Evolutionary conservation across 2,113 vertebrate species (phyloP), one percentile per base, ranked within the genome.

Genomic region (Rhinoptilus africanus): DNA sequence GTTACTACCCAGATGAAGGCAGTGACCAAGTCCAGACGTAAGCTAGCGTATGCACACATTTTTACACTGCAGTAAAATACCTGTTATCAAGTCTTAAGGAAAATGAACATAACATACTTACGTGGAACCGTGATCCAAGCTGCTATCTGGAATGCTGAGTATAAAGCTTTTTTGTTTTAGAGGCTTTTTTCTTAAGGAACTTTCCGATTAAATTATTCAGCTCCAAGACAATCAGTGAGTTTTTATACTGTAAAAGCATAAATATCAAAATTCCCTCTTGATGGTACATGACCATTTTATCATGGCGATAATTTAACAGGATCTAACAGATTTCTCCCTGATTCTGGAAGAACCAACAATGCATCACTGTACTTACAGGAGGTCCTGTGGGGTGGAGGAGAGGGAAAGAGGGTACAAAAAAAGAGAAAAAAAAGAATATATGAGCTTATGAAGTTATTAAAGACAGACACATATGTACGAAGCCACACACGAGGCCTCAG

Each of bases 311-410:
- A 88, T 45, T 96, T 83, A 93, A 89, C 34, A 88, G 82, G 88
- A 67, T 96, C 87, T 97, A 95, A 96, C 16, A 96, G 60, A 66
- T 94, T 91, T 94, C 77, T 97, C 94, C 92, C 85, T 97, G 89
- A 97, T 97, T 96, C 85, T 97, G 94, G 93, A 98, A 96, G 85
- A 97, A 92, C 53, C 81, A 89, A 89, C 54, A 97, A 94, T 75
- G 80, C 88, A 89, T 89, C 95, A 96, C 69, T 64, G 88, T 99
- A 99, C 99, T 99, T 99, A 99, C 99, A 98, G 99, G 99, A 98
- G 99, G 99, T 98, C 99, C 99, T 99, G 97, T 88, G 83, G 71
- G 45, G 68, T 23, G 1, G 54, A 86, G 35, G 15, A 82, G 48
- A 63, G 73, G 76, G 56, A 67, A 91, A 92, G 57, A 60, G 60